A percentile compares a stretch with the other conserved stretches of the same genome.
Evolutionary conservation across 2,797 vertebrate genomes (phyloP).

Genomic region (Schizopygopsis malacanthus): DNA sequence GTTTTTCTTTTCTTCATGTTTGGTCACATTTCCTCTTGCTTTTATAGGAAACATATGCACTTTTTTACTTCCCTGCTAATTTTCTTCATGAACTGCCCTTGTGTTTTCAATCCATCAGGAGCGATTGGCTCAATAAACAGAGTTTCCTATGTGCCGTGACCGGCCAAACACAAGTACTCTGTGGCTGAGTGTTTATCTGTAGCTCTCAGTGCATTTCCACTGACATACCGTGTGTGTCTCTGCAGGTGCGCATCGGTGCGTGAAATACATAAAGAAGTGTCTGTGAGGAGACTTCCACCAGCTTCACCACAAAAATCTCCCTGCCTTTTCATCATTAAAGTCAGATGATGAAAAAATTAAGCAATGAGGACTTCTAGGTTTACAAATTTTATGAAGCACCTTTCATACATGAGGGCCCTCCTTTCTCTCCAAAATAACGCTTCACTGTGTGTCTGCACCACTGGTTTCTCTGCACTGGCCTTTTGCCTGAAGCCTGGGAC

Average conservation of each 20-base stretch:
- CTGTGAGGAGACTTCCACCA: constrained; percentile 67
- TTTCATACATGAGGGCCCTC: constrained; percentile 71
- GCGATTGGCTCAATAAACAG: constrained; percentile 57
- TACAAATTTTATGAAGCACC: constrained; percentile 77
- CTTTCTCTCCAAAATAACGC: constrained; percentile 70
- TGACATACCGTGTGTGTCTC: constrained; percentile 64
- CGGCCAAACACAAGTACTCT: constrained; percentile 62
- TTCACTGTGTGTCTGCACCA: constrained; percentile 72
- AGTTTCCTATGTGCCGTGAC: constrained; percentile 60
- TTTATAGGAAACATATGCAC: constrained; percentile 42
- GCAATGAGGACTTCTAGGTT: constrained; percentile 71
- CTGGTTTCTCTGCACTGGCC: constrained; percentile 63
- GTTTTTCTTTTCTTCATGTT: background rate
- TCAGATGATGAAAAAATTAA: constrained; percentile 69
- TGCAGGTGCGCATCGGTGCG: constrained; percentile 72
- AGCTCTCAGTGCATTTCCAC: constrained; percentile 60
- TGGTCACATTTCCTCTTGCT: constrained; percentile 3
- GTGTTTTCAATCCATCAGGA: constrained; percentile 56
- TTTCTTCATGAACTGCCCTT: constrained; percentile 55
- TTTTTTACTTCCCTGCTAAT: constrained; percentile 45
- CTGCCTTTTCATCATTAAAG: constrained; percentile 74
- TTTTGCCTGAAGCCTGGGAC: constrained; percentile 56
- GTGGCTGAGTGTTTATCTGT: constrained; percentile 56
- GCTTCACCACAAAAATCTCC: constrained; percentile 66
- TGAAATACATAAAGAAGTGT: constrained; percentile 74